Percentiles rank a stretch among this genome's conserved stretches.
phyloP scores from a whole-genome alignment of 1,140 invertebrate species.

The Drosophila bocqueti region DNA sequence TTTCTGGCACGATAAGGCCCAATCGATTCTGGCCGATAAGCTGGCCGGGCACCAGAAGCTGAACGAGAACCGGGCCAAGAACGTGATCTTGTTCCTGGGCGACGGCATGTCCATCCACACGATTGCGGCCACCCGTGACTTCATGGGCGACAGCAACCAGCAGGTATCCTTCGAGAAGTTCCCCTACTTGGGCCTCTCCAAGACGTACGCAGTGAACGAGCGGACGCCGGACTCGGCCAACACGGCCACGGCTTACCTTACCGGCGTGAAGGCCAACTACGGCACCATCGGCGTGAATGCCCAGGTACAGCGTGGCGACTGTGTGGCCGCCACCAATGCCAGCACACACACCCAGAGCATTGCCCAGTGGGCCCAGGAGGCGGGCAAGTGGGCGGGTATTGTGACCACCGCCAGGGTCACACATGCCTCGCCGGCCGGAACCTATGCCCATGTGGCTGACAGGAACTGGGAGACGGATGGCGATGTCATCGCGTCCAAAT shows the following conservation, averaged over 20 bases:
- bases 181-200: slow-evolving; percentile 89
- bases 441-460: slow-evolving; percentile 92
- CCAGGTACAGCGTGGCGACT: slow-evolving; percentile 87
- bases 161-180: slow-evolving; percentile 90
- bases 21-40: slow-evolving; percentile 73
- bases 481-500: slow-evolving; percentile 85
- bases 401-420: slow-evolving; percentile 93
- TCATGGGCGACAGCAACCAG: slow-evolving; percentile 89
- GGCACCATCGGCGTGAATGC: slow-evolving; percentile 91
- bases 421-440: slow-evolving; percentile 92
- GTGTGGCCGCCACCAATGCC: slow-evolving; percentile 69
- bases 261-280: slow-evolving; percentile 92
- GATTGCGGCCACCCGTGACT: slow-evolving; percentile 89
- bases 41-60: slow-evolving; percentile 77
- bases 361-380: slow-evolving; percentile 89
- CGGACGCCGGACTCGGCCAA: slow-evolving; percentile 92
- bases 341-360: slow-evolving; percentile 87
- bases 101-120: slow-evolving; percentile 93
- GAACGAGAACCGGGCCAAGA: slow-evolving; percentile 87
- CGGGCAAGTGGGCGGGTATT: slow-evolving; percentile 90
- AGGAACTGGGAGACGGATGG: slow-evolving; percentile 91
- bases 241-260: slow-evolving; percentile 92
- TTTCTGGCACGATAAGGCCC: slow-evolving; percentile 73
- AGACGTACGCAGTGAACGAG: slow-evolving; percentile 92
- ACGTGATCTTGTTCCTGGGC: slow-evolving; percentile 91